Evolutionary conservation across 2,797 vertebrate species (phyloP), one percentile per base, ranked within the genome.

Genomic region (Heteromormyrus szaboi): DNA sequence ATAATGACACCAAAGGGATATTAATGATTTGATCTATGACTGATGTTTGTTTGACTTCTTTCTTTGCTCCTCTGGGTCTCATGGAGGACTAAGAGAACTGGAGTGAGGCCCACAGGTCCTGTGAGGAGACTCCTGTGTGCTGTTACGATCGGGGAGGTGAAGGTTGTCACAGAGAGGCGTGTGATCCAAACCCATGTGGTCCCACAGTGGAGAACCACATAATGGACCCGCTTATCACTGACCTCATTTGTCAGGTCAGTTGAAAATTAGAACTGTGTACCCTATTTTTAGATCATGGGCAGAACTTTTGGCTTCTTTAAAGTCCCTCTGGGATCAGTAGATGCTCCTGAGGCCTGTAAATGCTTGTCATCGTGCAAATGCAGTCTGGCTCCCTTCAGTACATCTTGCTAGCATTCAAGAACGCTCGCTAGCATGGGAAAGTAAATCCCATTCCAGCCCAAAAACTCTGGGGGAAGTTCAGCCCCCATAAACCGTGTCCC

Each of bases 211-310:
- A 37, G 41, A 83, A 48, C 50, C 41, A 50, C 46, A 65, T 85
- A 85, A 85, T 85, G 81, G 88, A 89, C n/a, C n/a, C 50, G 53
- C 48, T 89, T 89, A 89, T 89, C 54, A 6, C 56, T 85, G 79
- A 68, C 88, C 81, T 85, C 79, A 68, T 85, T 85, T 88, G 88
- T 56, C 50, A 56, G 76, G 76, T 25, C 51, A 51, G 53, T 54
- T 88, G 54, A 59, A 88, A 87, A 88, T 84, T 62, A 84, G 51
- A 29, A 8, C 76, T 62, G 25, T 84, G 83, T 54, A 84, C 59
- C n/a, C 50, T 11, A 22, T 19, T 44, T 88, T 44, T 79, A 54
- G 53, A 62, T 84, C n/a, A 88, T 37, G 56, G 12, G 4, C 72
- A 46, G 37, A 88, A 53, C 76, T 46, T 50, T 9, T 41, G 50